Evolutionary conservation across 2,888 invertebrate species (phyloP).

Genomic region (Lasioglossum figueresi): DNA sequence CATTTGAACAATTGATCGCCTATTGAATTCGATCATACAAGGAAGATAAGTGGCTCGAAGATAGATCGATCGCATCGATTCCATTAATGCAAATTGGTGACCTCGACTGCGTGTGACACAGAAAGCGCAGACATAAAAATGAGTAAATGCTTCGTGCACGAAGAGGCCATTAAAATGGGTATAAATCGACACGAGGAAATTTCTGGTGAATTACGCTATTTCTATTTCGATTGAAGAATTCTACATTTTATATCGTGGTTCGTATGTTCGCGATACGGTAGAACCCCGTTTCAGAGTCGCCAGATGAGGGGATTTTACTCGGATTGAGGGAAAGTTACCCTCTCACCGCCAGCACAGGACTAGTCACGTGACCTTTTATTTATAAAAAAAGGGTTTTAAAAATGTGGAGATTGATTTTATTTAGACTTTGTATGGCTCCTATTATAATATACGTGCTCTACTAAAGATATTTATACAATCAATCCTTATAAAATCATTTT

Average conservation of each 20-base stretch:
- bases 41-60: constrained; percentile 26
- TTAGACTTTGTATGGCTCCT: too few relatives aligned
- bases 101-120: neutral
- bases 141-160: neutral
- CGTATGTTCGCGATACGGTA: neutral
- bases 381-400: too few relatives aligned
- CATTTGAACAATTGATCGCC: constrained; percentile 17
- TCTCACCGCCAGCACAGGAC: too few relatives aligned
- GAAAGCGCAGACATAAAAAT: constrained; percentile 5
- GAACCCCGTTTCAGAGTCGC: neutral
- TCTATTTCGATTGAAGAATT: neutral
- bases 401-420: too few relatives aligned
- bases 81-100: neutral
- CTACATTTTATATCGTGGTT: neutral
- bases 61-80: constrained; percentile 23
- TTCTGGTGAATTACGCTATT: neutral
- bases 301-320: too few relatives aligned
- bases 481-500: too few relatives aligned
- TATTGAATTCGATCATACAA: constrained; percentile 33
- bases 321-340: too few relatives aligned
- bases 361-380: too few relatives aligned
- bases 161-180: neutral
- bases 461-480: too few relatives aligned
- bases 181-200: neutral
- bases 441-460: too few relatives aligned